Evolutionary conservation across 2,113 vertebrate genomes (phyloP), one percentile per base, ranked within the genome.

Genomic region (Dendrocopos noguchii): DNA sequence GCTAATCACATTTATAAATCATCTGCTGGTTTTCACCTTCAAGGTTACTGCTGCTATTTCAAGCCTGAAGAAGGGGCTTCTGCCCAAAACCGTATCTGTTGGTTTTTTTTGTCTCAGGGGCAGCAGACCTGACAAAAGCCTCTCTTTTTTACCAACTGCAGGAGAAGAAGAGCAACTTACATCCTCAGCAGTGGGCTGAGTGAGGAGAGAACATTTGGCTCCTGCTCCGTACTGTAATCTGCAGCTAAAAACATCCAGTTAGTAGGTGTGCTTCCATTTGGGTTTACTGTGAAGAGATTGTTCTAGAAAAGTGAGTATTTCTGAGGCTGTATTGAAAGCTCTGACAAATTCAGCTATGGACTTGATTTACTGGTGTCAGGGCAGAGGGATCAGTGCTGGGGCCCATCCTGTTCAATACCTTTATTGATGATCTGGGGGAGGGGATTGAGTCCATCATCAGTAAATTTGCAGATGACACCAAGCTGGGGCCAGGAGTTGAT

Each of bases 191-290:
- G 61, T 78, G 61, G 53, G 53, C 47, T 94, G 93, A 95, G 68
- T 91, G 93, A 88, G 47, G 77, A 72, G 42, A 29, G 93, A 95
- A 80, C 47, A 95, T 95, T 95, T 94, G 82, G 61, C 91, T 88
- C 56, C 52, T 66, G 93, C 64, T 67, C 53, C 0, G 0, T 63
- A 61, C 66, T 68, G 57, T 78, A 93, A 91, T 67, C 52, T 47
- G 90, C 86, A 95, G 92, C 92, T 96, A 93, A 95, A 95, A 95
- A 75, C 80, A 88, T 90, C 57, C 63, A 84, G 53, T 86, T 91
- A 39, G 90, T 96, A 96, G 93, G 94, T 95, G 91, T 96, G 70
- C 61, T 72, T 91, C 61, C 47, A 22, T 84, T 56, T 61, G 42
- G 53, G 67, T 90, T 90, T 87, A 72, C 67, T 83, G 84, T 80